phyloP scores from a whole-genome alignment of 2,888 invertebrate species.

The Sialis fuliginosa region DNA sequence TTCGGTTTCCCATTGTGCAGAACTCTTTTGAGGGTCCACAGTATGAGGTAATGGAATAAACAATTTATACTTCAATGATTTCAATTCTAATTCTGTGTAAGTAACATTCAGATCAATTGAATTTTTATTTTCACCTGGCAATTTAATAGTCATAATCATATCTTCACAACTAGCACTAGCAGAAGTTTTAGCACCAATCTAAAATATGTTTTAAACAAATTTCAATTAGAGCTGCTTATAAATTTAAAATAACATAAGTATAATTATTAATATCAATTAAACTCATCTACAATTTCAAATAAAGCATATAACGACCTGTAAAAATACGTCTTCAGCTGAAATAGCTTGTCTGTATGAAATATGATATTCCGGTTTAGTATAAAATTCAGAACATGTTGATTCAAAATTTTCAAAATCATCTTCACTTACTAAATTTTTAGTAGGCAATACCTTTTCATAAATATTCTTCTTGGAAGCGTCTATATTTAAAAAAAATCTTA shows the following conservation, averaged over 20 bases:
- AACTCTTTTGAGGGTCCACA: conserved; percentile 63
- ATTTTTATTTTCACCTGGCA: conserved; percentile 59
- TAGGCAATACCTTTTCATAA: neutral
- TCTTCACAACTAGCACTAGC: conserved; percentile 74
- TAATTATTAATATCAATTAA: neutral
- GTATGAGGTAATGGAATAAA: conserved; percentile 63
- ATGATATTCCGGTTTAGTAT: conserved; percentile 53
- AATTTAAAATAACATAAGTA: neutral
- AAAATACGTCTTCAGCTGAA: conserved; percentile 67
- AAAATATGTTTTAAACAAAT: conserved; percentile 14
- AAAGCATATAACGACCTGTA: conserved; percentile 37
- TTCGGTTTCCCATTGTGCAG: conserved; percentile 60
- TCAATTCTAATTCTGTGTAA: conserved; percentile 39
- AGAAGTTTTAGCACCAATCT: conserved; percentile 68
- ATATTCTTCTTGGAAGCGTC: neutral
- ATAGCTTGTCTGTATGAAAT: conserved; percentile 75
- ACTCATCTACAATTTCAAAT: too few species aligned
- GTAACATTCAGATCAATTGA: conserved; percentile 57
- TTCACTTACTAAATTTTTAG: conserved; percentile 14
- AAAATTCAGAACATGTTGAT: conserved; percentile 35
- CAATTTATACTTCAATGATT: conserved; percentile 45
- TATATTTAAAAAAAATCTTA: neutral
- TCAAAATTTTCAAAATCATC: conserved; percentile 31
- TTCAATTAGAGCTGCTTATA: conserved; percentile 14
- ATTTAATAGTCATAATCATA: conserved; percentile 55